phyloP scores from a whole-genome alignment of 2,113 vertebrate genomes.

The Rhineura floridana region DNA sequence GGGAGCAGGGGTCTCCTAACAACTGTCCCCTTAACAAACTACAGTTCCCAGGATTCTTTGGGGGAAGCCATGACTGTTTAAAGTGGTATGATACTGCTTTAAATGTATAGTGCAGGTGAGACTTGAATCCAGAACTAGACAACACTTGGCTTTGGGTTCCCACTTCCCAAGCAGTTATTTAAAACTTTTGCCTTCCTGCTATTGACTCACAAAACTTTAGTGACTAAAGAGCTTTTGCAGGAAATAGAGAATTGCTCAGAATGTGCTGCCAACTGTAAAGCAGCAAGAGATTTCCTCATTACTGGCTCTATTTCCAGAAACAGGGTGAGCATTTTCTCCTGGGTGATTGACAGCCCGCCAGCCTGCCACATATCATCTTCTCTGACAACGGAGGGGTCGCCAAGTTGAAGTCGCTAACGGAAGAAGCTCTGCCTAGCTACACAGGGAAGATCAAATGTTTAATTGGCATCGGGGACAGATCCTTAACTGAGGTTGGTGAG shows the following conservation, averaged over 20 bases:
- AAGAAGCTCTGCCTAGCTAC: not conserved
- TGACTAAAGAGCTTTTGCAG: too few relatives aligned
- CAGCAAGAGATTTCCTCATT: constrained; percentile 13
- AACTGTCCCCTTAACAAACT: too few relatives aligned
- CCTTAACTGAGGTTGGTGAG: not conserved
- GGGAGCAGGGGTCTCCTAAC: too few relatives aligned
- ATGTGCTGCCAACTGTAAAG: not conserved
- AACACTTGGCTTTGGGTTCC: not conserved
- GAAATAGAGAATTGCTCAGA: not conserved
- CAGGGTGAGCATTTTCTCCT: constrained; percentile 2
- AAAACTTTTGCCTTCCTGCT: not conserved
- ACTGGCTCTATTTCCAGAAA: constrained; percentile 43
- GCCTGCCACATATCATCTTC: constrained; percentile 34
- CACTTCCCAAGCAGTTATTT: not conserved
- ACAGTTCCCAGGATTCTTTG: too few relatives aligned
- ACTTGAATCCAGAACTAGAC: not conserved
- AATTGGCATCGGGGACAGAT: not conserved
- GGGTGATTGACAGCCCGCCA: constrained; percentile 46
- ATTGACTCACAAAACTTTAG: too few relatives aligned
- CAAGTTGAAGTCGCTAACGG: not conserved
- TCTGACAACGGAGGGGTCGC: not conserved
- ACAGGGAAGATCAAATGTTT: not conserved
- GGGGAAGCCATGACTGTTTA: too few relatives aligned
- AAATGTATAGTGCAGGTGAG: not conserved
- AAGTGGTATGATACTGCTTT: too few relatives aligned